These are phyloP conservation scores for Sphaerophoria taeniata DNA, from an alignment of 2,888 invertebrate genomes.

Conservation along the genomic window DNA sequence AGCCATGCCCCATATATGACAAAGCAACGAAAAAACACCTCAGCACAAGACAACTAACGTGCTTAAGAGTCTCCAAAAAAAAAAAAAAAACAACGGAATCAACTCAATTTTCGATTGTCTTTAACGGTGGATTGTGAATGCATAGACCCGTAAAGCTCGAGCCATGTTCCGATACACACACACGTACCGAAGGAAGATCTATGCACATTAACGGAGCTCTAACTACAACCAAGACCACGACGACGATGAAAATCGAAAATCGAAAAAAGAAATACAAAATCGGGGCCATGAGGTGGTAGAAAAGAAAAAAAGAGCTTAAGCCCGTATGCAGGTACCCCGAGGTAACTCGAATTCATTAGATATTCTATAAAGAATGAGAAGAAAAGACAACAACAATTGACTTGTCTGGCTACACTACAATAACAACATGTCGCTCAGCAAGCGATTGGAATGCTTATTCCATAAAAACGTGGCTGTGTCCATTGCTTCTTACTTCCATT, in stretches of 20 bases:
- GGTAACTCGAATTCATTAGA: constrained; percentile 47
- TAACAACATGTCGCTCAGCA: background rate
- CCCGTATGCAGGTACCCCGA: constrained; percentile 51
- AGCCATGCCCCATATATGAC: constrained; percentile 59
- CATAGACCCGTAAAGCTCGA: background rate
- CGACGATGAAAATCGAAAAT: background rate
- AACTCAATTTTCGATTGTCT: constrained; percentile 62
- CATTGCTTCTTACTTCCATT: constrained; percentile 24
- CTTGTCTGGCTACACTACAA: constrained; percentile 4
- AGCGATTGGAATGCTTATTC: constrained; percentile 47
- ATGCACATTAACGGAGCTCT: constrained; percentile 34
- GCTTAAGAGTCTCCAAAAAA: constrained; percentile 62
- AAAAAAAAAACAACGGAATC: constrained; percentile 27
- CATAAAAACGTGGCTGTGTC: constrained; percentile 24
- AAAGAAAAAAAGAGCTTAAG: constrained; percentile 26
- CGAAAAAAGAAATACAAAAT: constrained; percentile 21
- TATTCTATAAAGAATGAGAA: constrained; percentile 44
- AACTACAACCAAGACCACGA: constrained; percentile 1
- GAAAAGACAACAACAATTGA: constrained; percentile 8
- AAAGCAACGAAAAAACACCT: constrained; percentile 7
- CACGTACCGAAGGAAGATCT: constrained; percentile 14
- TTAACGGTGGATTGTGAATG: constrained; percentile 10
- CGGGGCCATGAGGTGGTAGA: constrained; percentile 65
- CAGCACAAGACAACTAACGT: constrained; percentile 50
- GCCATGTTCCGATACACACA: background rate